phyloP scores from a whole-genome alignment of 2,888 invertebrate genomes.

The Oscheius sp. region DNA sequence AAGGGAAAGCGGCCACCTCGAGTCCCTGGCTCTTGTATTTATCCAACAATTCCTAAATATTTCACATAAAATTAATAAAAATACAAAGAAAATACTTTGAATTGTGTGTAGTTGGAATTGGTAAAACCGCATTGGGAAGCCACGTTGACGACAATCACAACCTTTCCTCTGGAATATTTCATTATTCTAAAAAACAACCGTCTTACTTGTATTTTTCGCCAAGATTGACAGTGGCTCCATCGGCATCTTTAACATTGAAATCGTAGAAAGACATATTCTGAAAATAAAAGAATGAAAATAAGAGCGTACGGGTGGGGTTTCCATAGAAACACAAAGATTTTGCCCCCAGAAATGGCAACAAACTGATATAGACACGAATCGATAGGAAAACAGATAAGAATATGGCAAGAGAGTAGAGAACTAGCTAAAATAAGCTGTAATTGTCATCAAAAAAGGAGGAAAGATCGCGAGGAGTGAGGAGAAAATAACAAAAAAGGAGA shows the following conservation, averaged over 20 bases:
- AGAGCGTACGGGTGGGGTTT: neutral
- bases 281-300: neutral
- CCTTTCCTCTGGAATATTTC: slow-evolving; percentile 78
- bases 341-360: neutral
- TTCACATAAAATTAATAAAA: neutral
- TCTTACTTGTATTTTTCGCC: slow-evolving; percentile 80
- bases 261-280: slow-evolving; percentile 41
- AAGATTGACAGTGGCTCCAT: slow-evolving; percentile 84
- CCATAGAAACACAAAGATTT: neutral
- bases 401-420: neutral
- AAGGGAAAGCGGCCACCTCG: slow-evolving; percentile 84
- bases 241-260: slow-evolving; percentile 79
- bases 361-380: neutral
- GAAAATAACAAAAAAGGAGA: too few species aligned
- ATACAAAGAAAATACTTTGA: slow-evolving; percentile 76
- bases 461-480: too few species aligned
- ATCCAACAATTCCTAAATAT: slow-evolving; percentile 77
- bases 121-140: slow-evolving; percentile 87
- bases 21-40: slow-evolving; percentile 83
- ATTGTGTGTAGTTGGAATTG: slow-evolving; percentile 83
- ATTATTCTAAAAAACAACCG: neutral
- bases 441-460: too few species aligned
- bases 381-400: neutral
- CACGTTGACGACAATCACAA: slow-evolving; percentile 85
- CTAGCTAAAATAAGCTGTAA: neutral